Percentiles rank a stretch among this genome's conserved stretches.
These are phyloP conservation scores for Dromaius novaehollandiae DNA, from an alignment of 2,113 vertebrate genomes.

Conservation along the genomic window DNA sequence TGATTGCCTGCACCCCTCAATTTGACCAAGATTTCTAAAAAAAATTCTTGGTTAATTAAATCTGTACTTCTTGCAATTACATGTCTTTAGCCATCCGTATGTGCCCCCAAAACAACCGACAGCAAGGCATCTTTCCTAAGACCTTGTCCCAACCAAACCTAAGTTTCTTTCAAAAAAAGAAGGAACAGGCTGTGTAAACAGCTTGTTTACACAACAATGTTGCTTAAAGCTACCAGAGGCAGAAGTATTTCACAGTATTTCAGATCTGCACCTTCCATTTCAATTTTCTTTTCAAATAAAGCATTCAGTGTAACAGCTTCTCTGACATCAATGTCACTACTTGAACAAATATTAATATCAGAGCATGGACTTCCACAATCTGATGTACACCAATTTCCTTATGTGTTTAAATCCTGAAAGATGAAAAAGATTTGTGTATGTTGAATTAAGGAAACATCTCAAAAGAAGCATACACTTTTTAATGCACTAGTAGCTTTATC, in stretches of 20 bases:
- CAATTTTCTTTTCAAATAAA: not conserved
- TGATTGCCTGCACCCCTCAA: not conserved
- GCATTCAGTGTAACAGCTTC: not conserved
- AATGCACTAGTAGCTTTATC: not conserved
- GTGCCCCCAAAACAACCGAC: no score
- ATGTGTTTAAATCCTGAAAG: not conserved
- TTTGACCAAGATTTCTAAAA: not conserved
- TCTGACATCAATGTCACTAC: not conserved
- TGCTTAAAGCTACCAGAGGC: not conserved
- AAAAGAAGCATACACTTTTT: not conserved
- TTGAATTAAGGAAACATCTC: not conserved
- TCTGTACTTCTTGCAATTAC: not conserved
- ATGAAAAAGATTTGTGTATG: not conserved
- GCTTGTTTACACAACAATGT: no score
- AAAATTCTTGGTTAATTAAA: not conserved
- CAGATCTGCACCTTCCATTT: not conserved
- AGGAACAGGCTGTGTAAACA: not conserved
- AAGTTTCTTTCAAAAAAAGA: no score
- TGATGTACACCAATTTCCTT: not conserved
- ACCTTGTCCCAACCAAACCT: no score
- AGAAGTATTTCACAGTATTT: not conserved
- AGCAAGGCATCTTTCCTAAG: no score
- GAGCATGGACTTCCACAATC: not conserved
- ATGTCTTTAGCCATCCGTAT: no score
- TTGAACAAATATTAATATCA: not conserved